phyloP scores from a whole-genome alignment of 2,797 vertebrate species.

The Cossypha caffra region DNA sequence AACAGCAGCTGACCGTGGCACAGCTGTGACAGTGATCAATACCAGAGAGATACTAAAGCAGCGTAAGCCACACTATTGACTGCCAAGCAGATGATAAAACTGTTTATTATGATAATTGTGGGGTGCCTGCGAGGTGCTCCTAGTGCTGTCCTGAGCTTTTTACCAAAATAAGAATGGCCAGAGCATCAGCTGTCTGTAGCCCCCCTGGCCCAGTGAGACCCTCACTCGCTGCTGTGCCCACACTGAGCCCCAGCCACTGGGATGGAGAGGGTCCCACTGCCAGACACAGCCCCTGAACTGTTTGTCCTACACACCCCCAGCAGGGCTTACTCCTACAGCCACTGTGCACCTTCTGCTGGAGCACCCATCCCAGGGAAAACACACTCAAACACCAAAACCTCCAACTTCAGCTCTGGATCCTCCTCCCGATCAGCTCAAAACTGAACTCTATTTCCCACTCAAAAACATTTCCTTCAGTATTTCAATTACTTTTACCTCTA shows the following conservation, averaged over 20 bases:
- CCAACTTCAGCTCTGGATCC: not conserved
- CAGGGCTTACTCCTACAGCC: fast-evolving
- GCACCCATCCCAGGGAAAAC: not conserved
- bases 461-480: not conserved
- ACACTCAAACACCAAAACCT: not conserved
- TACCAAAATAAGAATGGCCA: slow-evolving; percentile 67
- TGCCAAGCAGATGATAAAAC: slow-evolving; percentile 92
- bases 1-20: slow-evolving; percentile 87
- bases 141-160: slow-evolving; percentile 67
- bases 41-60: slow-evolving; percentile 97
- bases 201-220: not conserved
- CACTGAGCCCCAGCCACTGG: not conserved
- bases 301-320: fast-evolving
- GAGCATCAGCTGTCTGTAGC: slow-evolving; percentile 14
- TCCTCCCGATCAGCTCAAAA: not conserved
- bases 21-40: slow-evolving; percentile 96
- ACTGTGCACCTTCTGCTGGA: fast-evolving
- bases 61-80: slow-evolving; percentile 96
- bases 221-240: fast-evolving
- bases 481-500: not conserved
- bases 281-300: not conserved
- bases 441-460: not conserved
- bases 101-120: slow-evolving; percentile 93
- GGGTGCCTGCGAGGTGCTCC: slow-evolving; percentile 77
- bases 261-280: not conserved